Conservation (phyloP, 2,888 invertebrate genomes). For the Temnothorax ravouxi region DNA sequence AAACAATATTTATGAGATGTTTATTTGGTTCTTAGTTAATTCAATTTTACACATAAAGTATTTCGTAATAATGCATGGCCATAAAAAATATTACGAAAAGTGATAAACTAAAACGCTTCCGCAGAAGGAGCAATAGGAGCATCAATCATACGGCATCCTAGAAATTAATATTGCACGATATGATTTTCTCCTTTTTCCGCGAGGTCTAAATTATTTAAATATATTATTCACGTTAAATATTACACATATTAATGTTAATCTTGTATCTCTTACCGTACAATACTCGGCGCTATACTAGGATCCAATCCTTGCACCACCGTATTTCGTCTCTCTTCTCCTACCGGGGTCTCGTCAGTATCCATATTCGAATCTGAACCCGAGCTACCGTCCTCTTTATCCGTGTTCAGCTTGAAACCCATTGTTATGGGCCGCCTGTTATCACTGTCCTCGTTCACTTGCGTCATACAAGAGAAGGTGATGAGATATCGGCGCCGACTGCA, state of each 20-base stretch:
- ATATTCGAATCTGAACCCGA: slow-evolving; percentile 82
- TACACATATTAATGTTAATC: neutral
- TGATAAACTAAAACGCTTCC: neutral
- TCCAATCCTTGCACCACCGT: slow-evolving; percentile 83
- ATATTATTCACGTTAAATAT: neutral
- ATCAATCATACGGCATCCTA: neutral
- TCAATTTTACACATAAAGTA: neutral
- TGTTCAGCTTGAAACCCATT: slow-evolving; percentile 87
- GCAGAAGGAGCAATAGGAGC: neutral
- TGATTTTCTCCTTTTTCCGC: neutral
- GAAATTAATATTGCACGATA: neutral
- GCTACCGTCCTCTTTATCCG: slow-evolving; percentile 77
- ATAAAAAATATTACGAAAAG: neutral
- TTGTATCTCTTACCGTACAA: slow-evolving; percentile 79
- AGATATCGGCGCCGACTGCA: slow-evolving; percentile 92
- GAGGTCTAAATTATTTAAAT: neutral
- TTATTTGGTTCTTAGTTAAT: neutral
- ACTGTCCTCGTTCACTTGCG: slow-evolving; percentile 94
- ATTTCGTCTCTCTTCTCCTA: slow-evolving; percentile 81
- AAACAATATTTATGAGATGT: neutral
- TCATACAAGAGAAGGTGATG: slow-evolving; percentile 93
- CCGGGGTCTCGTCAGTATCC: slow-evolving; percentile 83
- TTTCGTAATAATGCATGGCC: neutral
- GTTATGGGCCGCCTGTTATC: slow-evolving; percentile 94
- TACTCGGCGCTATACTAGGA: slow-evolving; percentile 82